Evolutionary conservation across 2,888 invertebrate genomes (phyloP).

Genomic region (Schizotus pectinicornis): DNA sequence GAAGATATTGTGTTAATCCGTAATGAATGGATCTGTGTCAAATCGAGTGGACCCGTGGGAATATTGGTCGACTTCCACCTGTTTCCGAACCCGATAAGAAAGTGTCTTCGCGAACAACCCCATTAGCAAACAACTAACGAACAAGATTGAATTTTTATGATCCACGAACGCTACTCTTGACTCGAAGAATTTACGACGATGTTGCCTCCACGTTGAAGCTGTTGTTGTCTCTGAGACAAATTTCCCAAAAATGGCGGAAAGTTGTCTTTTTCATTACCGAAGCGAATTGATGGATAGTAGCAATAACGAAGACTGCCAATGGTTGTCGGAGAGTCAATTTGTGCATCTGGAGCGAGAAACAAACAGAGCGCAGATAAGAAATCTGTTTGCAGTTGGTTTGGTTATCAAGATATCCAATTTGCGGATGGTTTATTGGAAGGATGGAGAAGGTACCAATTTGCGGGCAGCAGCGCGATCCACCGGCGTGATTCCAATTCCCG

Average conservation of each 20-base stretch:
- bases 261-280: too few relatives aligned
- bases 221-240: too few relatives aligned
- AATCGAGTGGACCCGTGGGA: slow-evolving; percentile 23
- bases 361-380: slow-evolving; percentile 25
- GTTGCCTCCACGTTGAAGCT: too few relatives aligned
- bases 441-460: slow-evolving; percentile 20
- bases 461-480: slow-evolving; percentile 12
- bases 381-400: slow-evolving; percentile 28
- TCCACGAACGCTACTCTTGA: background rate
- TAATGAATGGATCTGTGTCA: slow-evolving; percentile 27
- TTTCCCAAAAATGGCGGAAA: too few relatives aligned
- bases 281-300: background rate
- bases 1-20: slow-evolving; percentile 26
- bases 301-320: slow-evolving; percentile 8
- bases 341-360: slow-evolving; percentile 24
- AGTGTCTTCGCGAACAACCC: too few relatives aligned
- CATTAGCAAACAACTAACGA: background rate
- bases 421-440: slow-evolving; percentile 13
- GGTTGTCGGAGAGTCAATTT: slow-evolving; percentile 22
- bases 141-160: background rate
- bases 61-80: background rate
- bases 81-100: too few relatives aligned
- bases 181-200: background rate
- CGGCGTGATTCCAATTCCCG: slow-evolving; percentile 30
- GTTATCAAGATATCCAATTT: slow-evolving; percentile 27